Evolutionary conservation across 23 tunicate genomes (phyloP), one percentile per base, ranked within the genome.

Genomic region (Styela clava): DNA sequence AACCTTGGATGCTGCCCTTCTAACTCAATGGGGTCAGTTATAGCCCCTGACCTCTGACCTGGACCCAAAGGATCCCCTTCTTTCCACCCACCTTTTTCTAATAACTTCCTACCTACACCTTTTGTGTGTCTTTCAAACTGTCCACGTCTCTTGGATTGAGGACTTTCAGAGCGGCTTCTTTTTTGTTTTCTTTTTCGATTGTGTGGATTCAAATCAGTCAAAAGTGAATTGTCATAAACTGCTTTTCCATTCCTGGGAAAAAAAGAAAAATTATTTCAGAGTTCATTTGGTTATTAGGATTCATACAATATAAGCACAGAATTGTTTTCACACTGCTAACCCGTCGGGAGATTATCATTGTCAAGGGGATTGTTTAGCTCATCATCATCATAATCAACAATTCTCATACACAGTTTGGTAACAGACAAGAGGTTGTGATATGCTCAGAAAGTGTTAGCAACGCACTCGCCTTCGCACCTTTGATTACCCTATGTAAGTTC

Each of bases 61-160:
- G 86, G 68, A 16, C 97, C 97, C 25, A 87, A 44, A 0, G 82
- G 68, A 24, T 83, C 81, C 3, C 64, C 56, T 16, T 85, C 87
- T 16, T 68, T 70, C 97, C 97, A 92, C 3, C 97, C 97, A 33
- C 74, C 51, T 33, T 69, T 92, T 62, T 87, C 79, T 85, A 92
- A 28, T 69, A 82, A 30, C 25, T 68, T 67, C 29, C 88, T 68
- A 16, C 97, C 97, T 62, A 84, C 37, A 1, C 92, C 92, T 63
- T 83, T 88, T 22, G 93, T 88, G 62, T 83, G 73, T 62, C 61
- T 78, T 61, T 88, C 93, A 69, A 88, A 88, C 2, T 31, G 21
- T 76, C 81, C 81, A 35, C 81, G 52, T 7, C 31, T 16, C 26
- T 76, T 26, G 24, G 64, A 33, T 7, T 2, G 24, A 22, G 81